Base-by-base conservation (phyloP, 92 coral and sea anemone species). In the Zoanthus gigantus region DNA sequence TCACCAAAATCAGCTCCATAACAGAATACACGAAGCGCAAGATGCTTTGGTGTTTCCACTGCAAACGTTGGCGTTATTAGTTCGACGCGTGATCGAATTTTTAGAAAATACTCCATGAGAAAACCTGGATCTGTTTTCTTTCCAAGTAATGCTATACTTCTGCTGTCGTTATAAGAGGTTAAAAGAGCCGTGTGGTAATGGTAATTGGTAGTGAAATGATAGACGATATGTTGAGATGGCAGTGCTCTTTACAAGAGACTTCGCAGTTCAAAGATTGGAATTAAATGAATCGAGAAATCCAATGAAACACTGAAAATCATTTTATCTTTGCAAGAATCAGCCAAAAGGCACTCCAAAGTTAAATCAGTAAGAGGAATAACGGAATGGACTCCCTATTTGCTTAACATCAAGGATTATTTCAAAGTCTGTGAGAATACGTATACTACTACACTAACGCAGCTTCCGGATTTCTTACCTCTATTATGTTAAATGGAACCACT, bases 91-190 rank as follows among this genome's bases (percentile, higher is more conserved):
- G 5, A 50, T 53, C 9, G 82, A 76, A 13, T 76, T 53, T 12
- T 15, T 76, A 28, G 66, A 47, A 53, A 76, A 76, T 53, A 76
- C 52, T 30, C 82, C 67, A 5, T 76, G 82, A 76, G 42, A 44
- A 69, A 69, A 69, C 46, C 46, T 69, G 3, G 0, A 69, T 69
- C 46, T 7, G 31, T 7, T 37, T 37, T 37, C 74, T 15, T 34
- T 69, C 29, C 31, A 13, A 31, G 31, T 6, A 69, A 69, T 7
- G 74, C 46, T 0, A 31, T 29, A 14, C 74, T 69, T 69, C 16
- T 34, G 46, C 46, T 69, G 30, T 34, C 74, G 74, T 69, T 16
- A 69, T 34, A 37, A 37, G n/a, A 69, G 1, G 74, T 2, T 11
- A 50, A 7, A 63, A 50, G 56, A 50, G 9, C 56, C 30, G 30